Evolutionary conservation across 2,797 vertebrate species (phyloP).

Genomic region (Enteromius thamalakanensis): DNA sequence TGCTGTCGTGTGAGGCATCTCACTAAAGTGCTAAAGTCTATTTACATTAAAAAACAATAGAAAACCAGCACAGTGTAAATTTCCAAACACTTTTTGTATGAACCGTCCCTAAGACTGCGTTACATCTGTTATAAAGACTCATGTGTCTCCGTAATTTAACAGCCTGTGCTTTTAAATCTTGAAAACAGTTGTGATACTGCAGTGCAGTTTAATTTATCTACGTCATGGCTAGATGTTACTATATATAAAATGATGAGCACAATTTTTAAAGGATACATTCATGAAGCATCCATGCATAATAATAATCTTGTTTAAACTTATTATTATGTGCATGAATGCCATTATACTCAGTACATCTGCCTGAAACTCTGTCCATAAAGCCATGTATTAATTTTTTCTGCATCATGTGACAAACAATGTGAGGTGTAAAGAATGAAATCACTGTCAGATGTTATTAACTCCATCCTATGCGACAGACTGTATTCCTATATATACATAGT

Average conservation of each 20-base stretch:
- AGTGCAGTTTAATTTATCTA: conserved; percentile 8
- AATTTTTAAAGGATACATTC: conserved; percentile 9
- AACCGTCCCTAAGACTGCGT: not conserved
- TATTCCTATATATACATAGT: not conserved
- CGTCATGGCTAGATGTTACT: not conserved
- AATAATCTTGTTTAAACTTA: conserved; percentile 9
- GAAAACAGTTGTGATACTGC: not conserved
- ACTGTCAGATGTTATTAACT: not conserved
- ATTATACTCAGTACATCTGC: conserved; percentile 11
- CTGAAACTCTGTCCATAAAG: not conserved
- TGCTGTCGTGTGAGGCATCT: too few species aligned
- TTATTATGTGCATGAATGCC: conserved; percentile 18
- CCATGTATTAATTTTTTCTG: not conserved
- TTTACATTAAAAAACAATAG: not conserved
- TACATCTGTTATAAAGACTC: not conserved
- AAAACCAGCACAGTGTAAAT: not conserved
- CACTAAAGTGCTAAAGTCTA: not conserved
- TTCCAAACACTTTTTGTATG: not conserved
- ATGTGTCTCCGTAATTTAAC: not conserved
- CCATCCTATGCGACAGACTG: not conserved
- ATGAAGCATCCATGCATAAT: conserved; percentile 18
- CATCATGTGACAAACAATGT: not conserved
- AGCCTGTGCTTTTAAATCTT: conserved; percentile 16
- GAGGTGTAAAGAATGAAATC: not conserved
- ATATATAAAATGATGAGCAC: conserved; percentile 20